These are phyloP conservation scores for Oxystoma pomonae DNA, from an alignment of 2,888 invertebrate genomes.

Conservation along the genomic window DNA sequence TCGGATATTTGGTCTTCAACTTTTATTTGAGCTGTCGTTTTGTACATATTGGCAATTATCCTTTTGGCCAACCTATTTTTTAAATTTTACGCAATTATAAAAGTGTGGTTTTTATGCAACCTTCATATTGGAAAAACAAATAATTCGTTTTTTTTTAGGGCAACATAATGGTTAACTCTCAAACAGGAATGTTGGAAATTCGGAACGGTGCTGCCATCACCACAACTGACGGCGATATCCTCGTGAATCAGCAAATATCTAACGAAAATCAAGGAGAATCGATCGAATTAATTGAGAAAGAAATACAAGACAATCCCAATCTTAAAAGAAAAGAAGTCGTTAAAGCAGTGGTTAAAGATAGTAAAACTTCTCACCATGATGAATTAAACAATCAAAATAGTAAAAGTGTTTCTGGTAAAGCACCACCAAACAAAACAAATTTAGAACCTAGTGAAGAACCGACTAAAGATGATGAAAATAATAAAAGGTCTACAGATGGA, in stretches of 20 bases:
- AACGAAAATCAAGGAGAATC: background rate
- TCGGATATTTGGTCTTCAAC: no score
- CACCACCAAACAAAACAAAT: background rate
- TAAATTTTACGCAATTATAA: no score
- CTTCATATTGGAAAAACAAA: background rate
- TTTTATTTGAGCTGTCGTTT: no score
- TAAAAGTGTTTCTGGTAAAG: background rate
- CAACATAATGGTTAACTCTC: constrained; percentile 48
- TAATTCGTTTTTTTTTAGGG: constrained; percentile 35
- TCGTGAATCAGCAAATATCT: constrained; percentile 24
- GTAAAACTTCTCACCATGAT: background rate
- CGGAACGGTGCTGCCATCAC: constrained; percentile 37
- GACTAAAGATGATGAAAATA: constrained; percentile 11
- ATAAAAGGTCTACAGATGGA: background rate
- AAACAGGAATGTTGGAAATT: constrained; percentile 44
- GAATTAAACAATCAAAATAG: background rate
- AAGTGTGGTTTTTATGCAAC: no score
- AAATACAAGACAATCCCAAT: background rate
- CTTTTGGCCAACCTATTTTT: no score
- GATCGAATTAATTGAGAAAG: background rate
- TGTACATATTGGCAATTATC: no score
- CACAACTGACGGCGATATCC: constrained; percentile 32
- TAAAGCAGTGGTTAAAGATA: background rate
- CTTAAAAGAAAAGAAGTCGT: constrained; percentile 12
- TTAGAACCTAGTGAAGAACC: constrained; percentile 6